Base-by-base conservation (phyloP, 2,113 vertebrate genomes). In the Jaculus jaculus region DNA sequence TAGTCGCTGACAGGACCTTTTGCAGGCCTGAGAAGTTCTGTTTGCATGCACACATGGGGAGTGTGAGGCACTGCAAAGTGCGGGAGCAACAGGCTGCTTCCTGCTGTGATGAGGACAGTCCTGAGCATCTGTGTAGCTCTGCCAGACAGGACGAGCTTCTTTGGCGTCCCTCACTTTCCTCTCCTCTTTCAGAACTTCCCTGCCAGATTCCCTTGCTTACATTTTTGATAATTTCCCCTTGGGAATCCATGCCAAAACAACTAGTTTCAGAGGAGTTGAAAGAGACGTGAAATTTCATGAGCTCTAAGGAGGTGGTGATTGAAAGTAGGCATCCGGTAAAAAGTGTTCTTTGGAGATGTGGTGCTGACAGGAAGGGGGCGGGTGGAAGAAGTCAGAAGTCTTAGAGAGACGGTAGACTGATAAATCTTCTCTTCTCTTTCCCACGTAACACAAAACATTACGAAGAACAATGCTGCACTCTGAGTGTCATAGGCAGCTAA, bases 61-160 rank as follows among this genome's bases (percentile, higher is more conserved):
- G 24, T 60, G 47, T 17, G 7, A 39, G 3, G 11, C 11, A 11
- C 30, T 30, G 7, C 0, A 8, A 28, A 39, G 21, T 2, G 5
- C 17, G 21, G 3, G 6, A 3, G 0, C 26, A 26, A 11, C 47
- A 71, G 4, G 10, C 47, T 5, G 0, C 2, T 54, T 8, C 51
- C 32, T 7, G 65, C 23, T 58, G 16, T 5, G 3, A 28, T 24
- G 9, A 16, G 17, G 28, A 28, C 21, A 3, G 5, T 3, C 34
- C 85, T 66, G 28, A 16, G 42, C 21, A 3, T 28, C 30, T 7
- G 21, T 0, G 12, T 1, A 3, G 21, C 69, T 23, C 5, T 18
- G 47, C 66, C 23, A 20, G 26, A 6, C 26, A 24, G 16, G 26
- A 6, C 30, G 24, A 23, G 24, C 47, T 73, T 34, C 0, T 26